Base-by-base conservation (phyloP, 2,113 vertebrate genomes). In the Xenotilapia leptura region DNA sequence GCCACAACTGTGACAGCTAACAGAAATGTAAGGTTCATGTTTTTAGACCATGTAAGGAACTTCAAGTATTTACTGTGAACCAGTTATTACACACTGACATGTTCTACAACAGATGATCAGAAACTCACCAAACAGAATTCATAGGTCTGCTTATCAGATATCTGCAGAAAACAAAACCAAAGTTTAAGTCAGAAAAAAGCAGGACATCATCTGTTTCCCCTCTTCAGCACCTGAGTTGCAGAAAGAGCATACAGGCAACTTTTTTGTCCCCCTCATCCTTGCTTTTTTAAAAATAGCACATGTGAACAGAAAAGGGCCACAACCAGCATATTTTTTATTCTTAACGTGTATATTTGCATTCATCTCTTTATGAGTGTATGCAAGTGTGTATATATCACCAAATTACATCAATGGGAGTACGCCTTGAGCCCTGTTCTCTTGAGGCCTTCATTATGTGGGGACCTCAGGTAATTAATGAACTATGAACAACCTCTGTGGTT, bases 401-500 rank as follows among this genome's bases (percentile, higher is more conserved):
- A 87, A 83, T 82, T 77, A n/a, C 26, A 86, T 87, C 77, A 81
- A 51, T 65, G 85, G 26, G 51, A 60, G 47, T 12, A 31, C 33
- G 88, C 86, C 84, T 83, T 21, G 19, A 89, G 88, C 88, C n/a
- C 19, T 8, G 79, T 11, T 89, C 88, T 91, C 93, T 42, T 3
- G 80, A 53, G 92, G 77, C 60, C 82, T 58, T 88, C 77, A 54
- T 93, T 92, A 93, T 83, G 85, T 84, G 77, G 65, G 11, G 58
- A 91, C 87, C 84, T 80, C 83, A 47, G 82, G 90, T 92, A 84
- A 89, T 87, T 87, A 87, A 90, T 88, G 87, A 92, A 90, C 92
- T 79, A 75, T 3, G 53, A 87, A 80, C 83, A 87, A 88, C 82
- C 90, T 86, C 70, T 77, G 68, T 7, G 80, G 19, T 75, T 79